A percentile compares a stretch with the other conserved stretches of the same genome.
These are phyloP conservation scores for Paratilapia polleni DNA, from an alignment of 2,113 vertebrate genomes.

Conservation along the genomic window DNA sequence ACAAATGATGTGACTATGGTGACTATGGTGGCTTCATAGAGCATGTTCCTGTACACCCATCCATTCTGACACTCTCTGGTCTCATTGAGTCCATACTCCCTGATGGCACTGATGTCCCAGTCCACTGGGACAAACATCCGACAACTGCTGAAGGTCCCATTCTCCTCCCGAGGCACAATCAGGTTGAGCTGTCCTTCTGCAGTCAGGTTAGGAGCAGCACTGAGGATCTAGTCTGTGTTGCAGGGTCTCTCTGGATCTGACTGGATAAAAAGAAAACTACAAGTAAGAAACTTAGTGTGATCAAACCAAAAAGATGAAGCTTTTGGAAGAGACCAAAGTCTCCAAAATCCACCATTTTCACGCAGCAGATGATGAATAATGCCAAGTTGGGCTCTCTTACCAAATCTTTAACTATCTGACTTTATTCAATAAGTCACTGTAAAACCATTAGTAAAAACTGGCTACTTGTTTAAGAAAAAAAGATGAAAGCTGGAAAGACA, in stretches of 20 bases:
- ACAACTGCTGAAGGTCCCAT: constrained; percentile 81
- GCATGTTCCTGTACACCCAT: constrained; percentile 80
- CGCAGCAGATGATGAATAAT: no score
- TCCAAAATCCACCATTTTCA: constrained; percentile 73
- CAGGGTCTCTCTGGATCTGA: constrained; percentile 78
- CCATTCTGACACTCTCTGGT: constrained; percentile 77
- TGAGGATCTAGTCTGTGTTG: constrained; percentile 62
- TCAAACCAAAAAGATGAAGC: no score
- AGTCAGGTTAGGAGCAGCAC: constrained; percentile 71
- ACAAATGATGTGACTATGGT: no score
- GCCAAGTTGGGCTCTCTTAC: no score
- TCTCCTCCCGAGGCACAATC: constrained; percentile 71
- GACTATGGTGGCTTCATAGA: constrained; percentile 70
- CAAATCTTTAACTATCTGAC: not conserved
- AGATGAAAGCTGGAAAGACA: not conserved
- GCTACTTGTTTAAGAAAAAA: not conserved
- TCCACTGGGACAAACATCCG: constrained; percentile 81
- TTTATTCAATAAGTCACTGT: not conserved
- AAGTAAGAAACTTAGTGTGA: no score
- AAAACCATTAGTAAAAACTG: not conserved
- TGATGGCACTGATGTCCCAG: constrained; percentile 77
- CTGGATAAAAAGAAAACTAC: no score
- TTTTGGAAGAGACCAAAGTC: constrained; percentile 85
- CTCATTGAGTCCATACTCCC: constrained; percentile 74
- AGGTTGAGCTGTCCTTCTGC: constrained; percentile 79